These are phyloP conservation scores for Noturus placidus DNA, from an alignment of 2,113 vertebrate species.

Conservation along the genomic window DNA sequence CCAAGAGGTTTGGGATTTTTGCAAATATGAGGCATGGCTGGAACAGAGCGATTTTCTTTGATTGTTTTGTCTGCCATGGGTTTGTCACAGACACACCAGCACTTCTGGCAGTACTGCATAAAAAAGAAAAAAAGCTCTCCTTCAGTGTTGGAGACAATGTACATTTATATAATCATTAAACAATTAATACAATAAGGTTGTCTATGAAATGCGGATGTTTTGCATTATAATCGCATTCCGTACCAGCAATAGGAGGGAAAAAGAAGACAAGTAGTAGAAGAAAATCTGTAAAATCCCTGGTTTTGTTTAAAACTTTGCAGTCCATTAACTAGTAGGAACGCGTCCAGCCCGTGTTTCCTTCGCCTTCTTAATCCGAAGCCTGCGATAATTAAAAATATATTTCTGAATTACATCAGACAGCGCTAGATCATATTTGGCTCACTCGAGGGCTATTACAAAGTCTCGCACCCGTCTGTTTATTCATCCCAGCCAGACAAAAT, in stretches of 20 bases:
- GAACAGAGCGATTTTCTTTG: no score
- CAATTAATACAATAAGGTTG: no score
- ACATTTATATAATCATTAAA: neutral
- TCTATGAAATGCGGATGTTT: neutral
- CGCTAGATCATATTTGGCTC: conserved; percentile 55
- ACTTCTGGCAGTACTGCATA: neutral
- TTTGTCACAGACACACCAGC: neutral
- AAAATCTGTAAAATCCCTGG: conserved; percentile 38
- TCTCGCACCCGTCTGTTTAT: conserved; percentile 46
- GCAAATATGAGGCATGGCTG: neutral
- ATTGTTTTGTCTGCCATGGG: neutral
- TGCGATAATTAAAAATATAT: conserved; percentile 54
- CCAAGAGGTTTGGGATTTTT: neutral
- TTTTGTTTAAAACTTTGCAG: conserved; percentile 49
- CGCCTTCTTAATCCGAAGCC: conserved; percentile 40
- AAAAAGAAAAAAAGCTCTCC: neutral
- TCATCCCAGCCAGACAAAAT: conserved; percentile 35
- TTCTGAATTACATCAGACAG: conserved; percentile 49
- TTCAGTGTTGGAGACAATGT: neutral
- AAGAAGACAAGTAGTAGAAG: neutral
- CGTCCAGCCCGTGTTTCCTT: neutral
- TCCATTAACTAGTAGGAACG: conserved; percentile 34
- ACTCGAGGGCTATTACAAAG: conserved; percentile 32
- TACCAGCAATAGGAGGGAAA: neutral
- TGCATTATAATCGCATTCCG: neutral